Percentiles rank a stretch among this genome's conserved stretches.
phyloP scores from a whole-genome alignment of 2,888 invertebrate genomes.

The Portevinia maculata region DNA sequence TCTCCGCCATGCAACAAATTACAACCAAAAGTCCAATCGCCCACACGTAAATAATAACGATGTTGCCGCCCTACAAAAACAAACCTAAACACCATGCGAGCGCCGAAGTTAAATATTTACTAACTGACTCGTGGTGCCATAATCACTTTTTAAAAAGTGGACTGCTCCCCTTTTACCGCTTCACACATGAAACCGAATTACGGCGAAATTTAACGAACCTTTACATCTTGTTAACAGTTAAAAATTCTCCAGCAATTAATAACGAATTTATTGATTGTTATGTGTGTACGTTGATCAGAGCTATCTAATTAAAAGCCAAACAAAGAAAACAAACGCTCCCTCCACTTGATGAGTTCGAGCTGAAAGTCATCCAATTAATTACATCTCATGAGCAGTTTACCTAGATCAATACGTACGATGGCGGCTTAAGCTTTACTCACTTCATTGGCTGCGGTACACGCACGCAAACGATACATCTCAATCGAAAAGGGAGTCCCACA shows the following conservation, averaged over 20 bases:
- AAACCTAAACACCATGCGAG: slow-evolving; percentile 1
- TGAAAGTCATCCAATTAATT: slow-evolving; percentile 66
- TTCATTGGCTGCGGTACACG: slow-evolving; percentile 31
- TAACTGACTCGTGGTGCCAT: slow-evolving; percentile 26
- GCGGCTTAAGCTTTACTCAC: slow-evolving; percentile 50
- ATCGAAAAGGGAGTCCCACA: slow-evolving; percentile 27
- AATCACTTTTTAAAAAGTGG: slow-evolving; percentile 30
- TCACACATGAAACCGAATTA: slow-evolving; percentile 9
- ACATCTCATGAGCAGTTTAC: slow-evolving; percentile 54
- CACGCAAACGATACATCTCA: slow-evolving; percentile 62
- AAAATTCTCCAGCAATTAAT: slow-evolving; percentile 66
- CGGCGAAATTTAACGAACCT: slow-evolving; percentile 69
- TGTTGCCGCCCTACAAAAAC: slow-evolving; percentile 18
- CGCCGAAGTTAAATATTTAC: slow-evolving; percentile 41
- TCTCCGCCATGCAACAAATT: slow-evolving; percentile 11
- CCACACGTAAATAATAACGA: slow-evolving; percentile 60
- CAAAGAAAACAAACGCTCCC: slow-evolving; percentile 27
- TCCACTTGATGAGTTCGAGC: slow-evolving; percentile 40
- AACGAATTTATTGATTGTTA: slow-evolving; percentile 68
- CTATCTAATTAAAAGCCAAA: slow-evolving; percentile 66
- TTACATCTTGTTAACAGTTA: slow-evolving; percentile 70
- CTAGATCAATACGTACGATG: slow-evolving; percentile 32
- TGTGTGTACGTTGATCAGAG: slow-evolving; percentile 17
- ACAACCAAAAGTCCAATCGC: slow-evolving; percentile 26
- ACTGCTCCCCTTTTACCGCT: slow-evolving; percentile 40